phyloP scores from a whole-genome alignment of 1,140 invertebrate species.

The Thaumetopoea pityocampa region DNA sequence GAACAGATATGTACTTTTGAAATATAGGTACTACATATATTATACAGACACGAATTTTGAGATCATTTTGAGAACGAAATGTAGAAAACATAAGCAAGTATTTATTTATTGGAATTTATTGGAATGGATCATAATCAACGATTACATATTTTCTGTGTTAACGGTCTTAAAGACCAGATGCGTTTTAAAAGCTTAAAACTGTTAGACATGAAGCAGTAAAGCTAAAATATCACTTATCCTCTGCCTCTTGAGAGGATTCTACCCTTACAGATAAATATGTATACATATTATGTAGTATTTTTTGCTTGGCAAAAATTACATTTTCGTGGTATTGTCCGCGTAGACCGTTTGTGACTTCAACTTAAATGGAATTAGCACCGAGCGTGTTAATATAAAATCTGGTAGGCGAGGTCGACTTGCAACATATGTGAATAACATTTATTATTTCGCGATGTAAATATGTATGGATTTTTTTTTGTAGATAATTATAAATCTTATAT shows the following conservation, averaged over 20 bases:
- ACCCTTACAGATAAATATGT: conserved; percentile 44
- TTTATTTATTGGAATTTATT: conserved; percentile 4
- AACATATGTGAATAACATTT: no score
- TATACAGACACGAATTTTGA: conserved; percentile 9
- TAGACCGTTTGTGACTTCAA: conserved; percentile 43
- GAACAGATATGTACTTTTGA: conserved; percentile 63
- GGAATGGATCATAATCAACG: conserved; percentile 4
- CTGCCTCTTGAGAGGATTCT: conserved; percentile 55
- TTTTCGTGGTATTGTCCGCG: conserved; percentile 54
- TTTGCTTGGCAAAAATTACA: conserved; percentile 66
- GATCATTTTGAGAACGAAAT: conserved; percentile 1
- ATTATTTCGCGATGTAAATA: not conserved
- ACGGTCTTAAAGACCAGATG: conserved; percentile 54
- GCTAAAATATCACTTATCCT: conserved; percentile 70
- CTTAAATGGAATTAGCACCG: conserved; percentile 49
- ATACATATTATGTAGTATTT: conserved; percentile 41
- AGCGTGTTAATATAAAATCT: conserved; percentile 22
- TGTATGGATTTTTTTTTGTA: conserved; percentile 16
- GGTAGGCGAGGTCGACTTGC: no score
- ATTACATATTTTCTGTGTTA: conserved; percentile 14
- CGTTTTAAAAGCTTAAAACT: conserved; percentile 37
- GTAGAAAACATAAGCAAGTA: not conserved
- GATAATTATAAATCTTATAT: conserved; percentile 13
- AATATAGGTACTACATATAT: conserved; percentile 29
- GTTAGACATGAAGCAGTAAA: conserved; percentile 66